Conservation (phyloP, 2,888 invertebrate species). For the Lucinisca nassula region DNA sequence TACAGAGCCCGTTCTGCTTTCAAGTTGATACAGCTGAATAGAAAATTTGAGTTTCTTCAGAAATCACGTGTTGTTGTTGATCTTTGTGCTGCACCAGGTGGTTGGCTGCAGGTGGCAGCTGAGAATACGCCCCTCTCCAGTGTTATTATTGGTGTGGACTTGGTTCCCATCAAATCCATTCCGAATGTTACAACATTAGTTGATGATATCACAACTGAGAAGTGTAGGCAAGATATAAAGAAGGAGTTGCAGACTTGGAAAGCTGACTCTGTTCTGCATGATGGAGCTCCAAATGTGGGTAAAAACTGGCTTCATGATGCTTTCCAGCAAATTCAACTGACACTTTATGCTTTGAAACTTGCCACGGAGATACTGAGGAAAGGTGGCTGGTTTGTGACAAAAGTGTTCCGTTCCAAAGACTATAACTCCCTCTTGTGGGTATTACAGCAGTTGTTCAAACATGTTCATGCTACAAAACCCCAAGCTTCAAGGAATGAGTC, state of each 20-base stretch:
- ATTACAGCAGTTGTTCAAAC: conserved; percentile 98
- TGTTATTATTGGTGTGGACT: conserved; percentile 97
- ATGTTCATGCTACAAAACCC: conserved; percentile 98
- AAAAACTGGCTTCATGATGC: conserved; percentile 99
- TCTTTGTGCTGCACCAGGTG: conserved; percentile 99
- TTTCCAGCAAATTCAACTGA: conserved; percentile 92
- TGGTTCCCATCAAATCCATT: conserved; percentile 97
- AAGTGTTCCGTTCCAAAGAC: conserved; percentile 99
- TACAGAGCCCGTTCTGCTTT: conserved; percentile 99
- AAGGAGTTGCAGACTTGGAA: conserved; percentile 98
- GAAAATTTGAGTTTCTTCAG: conserved; percentile 98
- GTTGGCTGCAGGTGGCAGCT: conserved; percentile 99
- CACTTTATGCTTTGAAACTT: conserved; percentile 93
- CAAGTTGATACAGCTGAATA: conserved; percentile 98
- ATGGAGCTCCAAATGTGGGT: conserved; percentile 99
- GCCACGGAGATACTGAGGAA: conserved; percentile 95
- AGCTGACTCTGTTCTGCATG: conserved; percentile 98
- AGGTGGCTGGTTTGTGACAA: conserved; percentile 99
- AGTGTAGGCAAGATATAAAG: conserved; percentile 92
- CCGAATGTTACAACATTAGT: conserved; percentile 96
- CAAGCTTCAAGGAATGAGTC: conserved; percentile 99
- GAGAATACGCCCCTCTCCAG: conserved; percentile 99
- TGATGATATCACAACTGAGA: conserved; percentile 99
- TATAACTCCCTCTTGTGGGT: conserved; percentile 98
- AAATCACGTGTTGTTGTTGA: conserved; percentile 98